Evolutionary conservation across 2,888 invertebrate genomes (phyloP), one percentile per base, ranked within the genome.

Genomic region (Meteorus colon): DNA sequence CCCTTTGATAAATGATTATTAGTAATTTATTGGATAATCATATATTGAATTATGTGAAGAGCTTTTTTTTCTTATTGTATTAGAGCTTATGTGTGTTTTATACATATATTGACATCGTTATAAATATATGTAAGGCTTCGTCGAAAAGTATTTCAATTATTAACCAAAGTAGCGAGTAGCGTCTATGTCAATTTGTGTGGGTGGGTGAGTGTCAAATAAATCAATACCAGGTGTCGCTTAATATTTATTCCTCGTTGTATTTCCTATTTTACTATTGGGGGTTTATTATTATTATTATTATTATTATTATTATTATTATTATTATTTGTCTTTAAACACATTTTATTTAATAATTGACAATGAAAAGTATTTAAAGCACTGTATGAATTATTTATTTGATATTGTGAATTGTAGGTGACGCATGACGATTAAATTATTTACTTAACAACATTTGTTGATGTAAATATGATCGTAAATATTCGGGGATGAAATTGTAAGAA

Each of bases 181-280:
- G 55, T 55, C 55, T 55, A 4, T 48, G 48, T 48, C 48, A n/a
- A 19, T 55, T 0, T 55, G 55, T 55, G 55, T 24, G 55, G 5
- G 55, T 55, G 55, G 2, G 63, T 31, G 62, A 10, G 31, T 63
- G n/a, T 63, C 63, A 19, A 31, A 63, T 63, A n/a, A 63, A 63
- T 63, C 31, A 63, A 63, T 63, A 63, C 31, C 34, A 63, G 63
- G 63, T 63, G 34, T 29, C 63, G 34, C 63, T 63, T 63, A 4
- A 63, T 34, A 31, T 63, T 63, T 34, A 29, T 16, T n/a, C n/a
- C 29, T 34, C 48, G 19, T 67, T 67, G 27, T 48, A 68, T 68
- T 68, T 41, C 27, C 8, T 29, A 51, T 8, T 29, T 68, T 51
- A 48, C 6, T 55, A 19, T 55, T 19, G n/a, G 48, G 48, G 19